These are phyloP conservation scores for Halcyon malimbica DNA, from an alignment of 2,113 vertebrate genomes.

Conservation along the genomic window DNA sequence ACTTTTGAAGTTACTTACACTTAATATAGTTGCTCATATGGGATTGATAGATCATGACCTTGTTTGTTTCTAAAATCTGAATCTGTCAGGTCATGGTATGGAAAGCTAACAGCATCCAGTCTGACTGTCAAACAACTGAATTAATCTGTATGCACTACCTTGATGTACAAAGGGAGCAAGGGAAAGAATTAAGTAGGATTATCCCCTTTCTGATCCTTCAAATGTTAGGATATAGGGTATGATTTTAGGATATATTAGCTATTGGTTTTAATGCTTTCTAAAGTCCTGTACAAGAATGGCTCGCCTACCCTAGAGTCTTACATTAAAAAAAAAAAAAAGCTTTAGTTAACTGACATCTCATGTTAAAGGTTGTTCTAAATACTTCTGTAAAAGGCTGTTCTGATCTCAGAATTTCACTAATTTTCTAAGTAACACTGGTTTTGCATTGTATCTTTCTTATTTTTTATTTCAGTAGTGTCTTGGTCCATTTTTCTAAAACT, in stretches of 20 bases:
- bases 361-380: not conserved
- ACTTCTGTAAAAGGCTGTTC: not conserved
- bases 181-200: conserved; percentile 26
- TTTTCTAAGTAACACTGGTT: not conserved
- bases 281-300: not conserved
- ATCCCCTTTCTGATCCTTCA: not conserved
- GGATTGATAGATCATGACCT: not conserved
- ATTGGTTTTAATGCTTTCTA: not conserved
- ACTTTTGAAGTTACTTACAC: not conserved
- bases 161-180: not conserved
- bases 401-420: not conserved
- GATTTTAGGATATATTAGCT: conserved; percentile 6
- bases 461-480: not conserved
- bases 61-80: not conserved
- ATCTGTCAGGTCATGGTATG: not conserved
- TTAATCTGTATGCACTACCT: not conserved
- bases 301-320: not conserved
- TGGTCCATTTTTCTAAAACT: not conserved
- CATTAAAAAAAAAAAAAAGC: not conserved
- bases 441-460: not conserved
- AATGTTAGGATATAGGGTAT: not conserved
- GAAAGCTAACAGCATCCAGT: not conserved
- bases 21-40: not conserved
- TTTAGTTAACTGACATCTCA: not conserved
- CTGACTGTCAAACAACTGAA: not conserved